Percentiles rank a stretch among this genome's conserved stretches.
phyloP scores from a whole-genome alignment of 2,113 vertebrate genomes.

The Eubucco bourcierii region DNA sequence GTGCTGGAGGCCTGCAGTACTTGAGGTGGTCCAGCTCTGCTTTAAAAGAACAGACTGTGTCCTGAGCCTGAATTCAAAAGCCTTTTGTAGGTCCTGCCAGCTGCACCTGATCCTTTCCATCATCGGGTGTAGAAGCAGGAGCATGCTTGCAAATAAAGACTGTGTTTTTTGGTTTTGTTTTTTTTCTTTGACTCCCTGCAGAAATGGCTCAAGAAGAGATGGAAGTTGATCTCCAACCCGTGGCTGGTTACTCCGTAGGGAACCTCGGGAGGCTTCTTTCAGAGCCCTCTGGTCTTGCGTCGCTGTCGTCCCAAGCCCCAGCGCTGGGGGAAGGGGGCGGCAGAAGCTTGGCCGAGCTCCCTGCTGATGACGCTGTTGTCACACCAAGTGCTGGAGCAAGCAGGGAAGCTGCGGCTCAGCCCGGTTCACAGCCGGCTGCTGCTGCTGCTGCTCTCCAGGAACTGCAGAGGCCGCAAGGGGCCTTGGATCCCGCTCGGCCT shows the following conservation, averaged over 20 bases:
- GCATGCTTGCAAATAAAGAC: background rate
- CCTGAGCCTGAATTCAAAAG: background rate
- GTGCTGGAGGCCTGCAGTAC: no score
- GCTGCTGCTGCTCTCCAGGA: background rate
- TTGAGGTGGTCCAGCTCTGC: background rate
- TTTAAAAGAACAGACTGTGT: background rate
- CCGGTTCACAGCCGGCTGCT: background rate
- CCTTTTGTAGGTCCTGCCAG: background rate
- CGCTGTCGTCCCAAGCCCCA: fast-evolving
- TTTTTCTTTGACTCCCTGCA: slow-evolving; percentile 11
- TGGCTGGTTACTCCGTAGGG: background rate
- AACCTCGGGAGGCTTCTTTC: background rate
- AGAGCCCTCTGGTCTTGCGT: background rate
- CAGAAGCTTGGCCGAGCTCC: background rate
- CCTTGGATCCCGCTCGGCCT: background rate
- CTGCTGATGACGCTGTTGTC: slow-evolving; percentile 6
- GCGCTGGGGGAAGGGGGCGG: background rate
- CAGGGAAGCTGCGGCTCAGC: slow-evolving; percentile 8
- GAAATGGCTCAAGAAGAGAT: slow-evolving; percentile 84
- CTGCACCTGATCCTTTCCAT: background rate
- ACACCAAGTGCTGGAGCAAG: slow-evolving; percentile 56
- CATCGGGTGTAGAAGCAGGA: fast-evolving
- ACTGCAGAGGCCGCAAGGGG: slow-evolving; percentile 61
- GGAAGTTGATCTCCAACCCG: slow-evolving; percentile 77
- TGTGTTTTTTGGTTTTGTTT: background rate